A percentile compares a stretch with the other conserved stretches of the same genome.
Conservation (phyloP, 64 coral and sea anemone species). For the Porites lutea region DNA sequence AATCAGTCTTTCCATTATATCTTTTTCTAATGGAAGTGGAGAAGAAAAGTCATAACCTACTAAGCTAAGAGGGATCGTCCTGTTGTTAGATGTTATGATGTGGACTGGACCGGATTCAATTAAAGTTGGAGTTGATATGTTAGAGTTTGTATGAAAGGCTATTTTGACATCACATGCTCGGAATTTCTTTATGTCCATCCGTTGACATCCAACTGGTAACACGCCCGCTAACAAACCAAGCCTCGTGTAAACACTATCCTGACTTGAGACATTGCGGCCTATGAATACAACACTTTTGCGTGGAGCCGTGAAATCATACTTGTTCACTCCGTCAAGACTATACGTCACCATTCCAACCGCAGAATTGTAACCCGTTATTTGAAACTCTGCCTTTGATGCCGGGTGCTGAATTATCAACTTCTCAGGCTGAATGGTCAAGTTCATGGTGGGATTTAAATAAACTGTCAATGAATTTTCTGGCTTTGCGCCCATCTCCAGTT, state of each 20-base stretch:
- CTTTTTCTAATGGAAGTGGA: background rate
- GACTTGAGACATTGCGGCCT: background rate
- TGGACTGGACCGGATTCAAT: constrained; percentile 7
- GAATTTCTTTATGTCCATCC: background rate
- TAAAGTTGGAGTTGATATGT: background rate
- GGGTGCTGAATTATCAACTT: background rate
- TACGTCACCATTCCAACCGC: constrained; percentile 6
- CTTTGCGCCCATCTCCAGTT: background rate
- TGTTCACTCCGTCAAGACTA: background rate
- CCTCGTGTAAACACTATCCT: background rate
- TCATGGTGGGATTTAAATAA: background rate
- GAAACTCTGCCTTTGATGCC: background rate
- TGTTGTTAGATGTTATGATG: constrained; percentile 7
- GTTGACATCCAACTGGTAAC: constrained; percentile 5
- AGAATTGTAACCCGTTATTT: background rate
- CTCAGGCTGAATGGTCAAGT: constrained; percentile 7
- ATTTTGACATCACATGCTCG: background rate
- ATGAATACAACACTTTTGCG: background rate
- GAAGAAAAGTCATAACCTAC: constrained; percentile 1
- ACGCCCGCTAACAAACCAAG: background rate
- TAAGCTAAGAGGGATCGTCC: constrained; percentile 5
- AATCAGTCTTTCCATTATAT: background rate
- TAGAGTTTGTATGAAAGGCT: background rate
- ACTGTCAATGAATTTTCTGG: constrained; percentile 45
- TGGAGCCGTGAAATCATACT: background rate